Evolutionary conservation across 1,140 invertebrate genomes (phyloP), one percentile per base, ranked within the genome.

Genomic region (Pseudachorutes palmiensis): DNA sequence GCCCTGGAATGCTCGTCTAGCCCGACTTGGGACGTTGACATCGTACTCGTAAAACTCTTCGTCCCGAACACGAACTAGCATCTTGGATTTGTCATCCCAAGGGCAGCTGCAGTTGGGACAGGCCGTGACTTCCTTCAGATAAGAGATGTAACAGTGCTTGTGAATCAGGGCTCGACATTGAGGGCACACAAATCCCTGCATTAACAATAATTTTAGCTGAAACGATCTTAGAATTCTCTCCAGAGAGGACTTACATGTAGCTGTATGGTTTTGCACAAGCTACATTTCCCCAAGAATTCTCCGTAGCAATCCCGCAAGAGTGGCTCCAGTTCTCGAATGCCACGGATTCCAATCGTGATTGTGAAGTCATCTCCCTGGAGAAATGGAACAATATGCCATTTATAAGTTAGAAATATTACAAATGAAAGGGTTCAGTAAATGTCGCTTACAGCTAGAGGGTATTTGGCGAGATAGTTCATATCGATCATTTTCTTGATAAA

Each of bases 281-380:
- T 1, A 24, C 70, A 72, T 9, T 62, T 59, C 22, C 33, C 19
- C 19, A 72, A 24, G 1, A 72, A n/a, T n/a, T n/a, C n/a, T n/a
- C n/a, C 64, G 51, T 69, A 67, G 0, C 5, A 12, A 49, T 72
- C 67, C 14, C 59, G 28, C 9, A 72, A 41, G 22, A 72, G 58
- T 32, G 70, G 67, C 45, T 72, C 70, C 29, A 72, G 67, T 55
- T 72, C 70, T 3, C 65, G 61, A 9, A 72, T 63, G 1, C 64
- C 57, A 12, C 70, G 61, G 26, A 66, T 60, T 28, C 70, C 70
- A 5, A 72, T 31, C 2, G 70, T 72, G 2, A 72, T 63, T 16
- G 66, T 61, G 64, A 22, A 72, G 1, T 72, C 67, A 2, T 24
- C 41, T 1, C 49, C 59, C 33, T 51, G 1, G 36, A n/a, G n/a